Evolutionary conservation across 1,140 invertebrate genomes (phyloP).

Genomic region (Aculops lycopersici): DNA sequence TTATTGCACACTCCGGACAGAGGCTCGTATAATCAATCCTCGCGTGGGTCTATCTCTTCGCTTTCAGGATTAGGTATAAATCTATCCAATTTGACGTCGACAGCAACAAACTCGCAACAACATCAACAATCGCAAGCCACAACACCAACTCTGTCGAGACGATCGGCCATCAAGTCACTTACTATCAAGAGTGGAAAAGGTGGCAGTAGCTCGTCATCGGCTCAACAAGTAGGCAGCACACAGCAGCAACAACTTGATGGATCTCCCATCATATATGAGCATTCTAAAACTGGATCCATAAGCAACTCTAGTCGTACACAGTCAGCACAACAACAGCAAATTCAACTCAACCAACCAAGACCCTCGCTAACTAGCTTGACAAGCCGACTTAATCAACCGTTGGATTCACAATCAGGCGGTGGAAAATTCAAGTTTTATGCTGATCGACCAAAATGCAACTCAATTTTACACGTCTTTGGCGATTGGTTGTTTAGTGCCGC

Average conservation of each 20-base stretch:
- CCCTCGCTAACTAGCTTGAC: slow-evolving; percentile 9
- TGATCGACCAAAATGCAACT: slow-evolving; percentile 49
- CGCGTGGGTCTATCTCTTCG: no score
- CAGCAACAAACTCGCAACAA: background rate
- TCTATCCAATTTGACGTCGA: background rate
- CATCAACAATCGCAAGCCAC: background rate
- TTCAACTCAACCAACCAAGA: slow-evolving; percentile 5
- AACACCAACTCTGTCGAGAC: no score
- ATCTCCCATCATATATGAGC: no score
- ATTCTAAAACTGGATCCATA: slow-evolving; percentile 1
- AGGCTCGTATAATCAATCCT: background rate
- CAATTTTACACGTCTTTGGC: slow-evolving; percentile 73
- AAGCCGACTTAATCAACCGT: slow-evolving; percentile 6
- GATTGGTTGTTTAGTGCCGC: slow-evolving; percentile 87
- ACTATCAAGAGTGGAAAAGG: background rate
- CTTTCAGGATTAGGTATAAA: background rate
- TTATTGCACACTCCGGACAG: no score
- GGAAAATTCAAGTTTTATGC: slow-evolving; percentile 11
- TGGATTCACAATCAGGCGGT: no score
- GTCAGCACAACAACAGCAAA: slow-evolving; percentile 4
- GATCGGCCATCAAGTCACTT: background rate
- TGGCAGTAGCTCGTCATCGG: background rate
- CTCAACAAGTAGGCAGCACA: background rate
- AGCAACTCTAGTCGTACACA: background rate
- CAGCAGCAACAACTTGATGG: background rate